Percentiles rank a stretch among this genome's conserved stretches.
These are phyloP conservation scores for Parazoanthus swiftii DNA, from an alignment of 92 coral and sea anemone species.

Conservation along the genomic window DNA sequence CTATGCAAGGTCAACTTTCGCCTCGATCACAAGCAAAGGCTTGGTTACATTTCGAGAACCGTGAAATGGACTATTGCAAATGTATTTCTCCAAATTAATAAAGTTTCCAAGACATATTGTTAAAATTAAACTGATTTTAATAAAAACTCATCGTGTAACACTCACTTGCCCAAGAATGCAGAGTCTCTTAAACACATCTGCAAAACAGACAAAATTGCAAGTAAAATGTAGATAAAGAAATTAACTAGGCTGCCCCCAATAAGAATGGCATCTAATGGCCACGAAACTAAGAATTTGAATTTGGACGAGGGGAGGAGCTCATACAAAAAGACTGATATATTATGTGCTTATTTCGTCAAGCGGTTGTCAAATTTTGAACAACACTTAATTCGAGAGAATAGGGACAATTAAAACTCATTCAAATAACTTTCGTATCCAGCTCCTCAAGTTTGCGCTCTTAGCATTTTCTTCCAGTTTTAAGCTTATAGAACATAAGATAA, in stretches of 20 bases:
- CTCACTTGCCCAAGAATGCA: constrained; percentile 57
- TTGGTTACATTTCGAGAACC: no score
- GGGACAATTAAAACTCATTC: neutral
- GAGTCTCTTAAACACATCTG: constrained; percentile 70
- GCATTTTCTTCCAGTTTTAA: no score
- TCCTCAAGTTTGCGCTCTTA: no score
- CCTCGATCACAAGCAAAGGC: no score
- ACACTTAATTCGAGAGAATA: neutral
- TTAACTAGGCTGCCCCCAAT: neutral
- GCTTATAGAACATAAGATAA: no score
- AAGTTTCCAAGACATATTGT: neutral
- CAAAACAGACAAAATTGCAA: neutral
- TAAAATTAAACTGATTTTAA: no score
- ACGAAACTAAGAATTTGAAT: neutral
- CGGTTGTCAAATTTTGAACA: no score
- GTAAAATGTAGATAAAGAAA: neutral
- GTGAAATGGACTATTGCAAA: no score
- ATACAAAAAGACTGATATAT: neutral
- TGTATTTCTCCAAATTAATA: neutral
- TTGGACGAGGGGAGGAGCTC: neutral
- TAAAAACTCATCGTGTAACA: neutral
- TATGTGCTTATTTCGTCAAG: no score
- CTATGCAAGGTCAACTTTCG: no score
- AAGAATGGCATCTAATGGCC: neutral
- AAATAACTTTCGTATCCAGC: no score